These are phyloP conservation scores for Microcebus jonahi DNA, from an alignment of 2,113 vertebrate genomes.

Conservation along the genomic window DNA sequence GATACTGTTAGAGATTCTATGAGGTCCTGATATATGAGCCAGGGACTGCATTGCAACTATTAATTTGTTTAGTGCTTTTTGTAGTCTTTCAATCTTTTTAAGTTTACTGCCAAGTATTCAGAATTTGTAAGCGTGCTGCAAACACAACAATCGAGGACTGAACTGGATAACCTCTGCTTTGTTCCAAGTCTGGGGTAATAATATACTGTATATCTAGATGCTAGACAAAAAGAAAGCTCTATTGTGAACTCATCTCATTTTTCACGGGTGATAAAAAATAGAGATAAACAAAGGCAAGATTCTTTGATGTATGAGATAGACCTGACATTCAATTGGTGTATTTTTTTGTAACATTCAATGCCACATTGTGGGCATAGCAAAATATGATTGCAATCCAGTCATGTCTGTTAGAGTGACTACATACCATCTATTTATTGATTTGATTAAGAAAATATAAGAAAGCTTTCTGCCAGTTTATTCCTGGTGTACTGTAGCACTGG, in stretches of 20 bases:
- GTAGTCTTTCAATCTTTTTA: not conserved
- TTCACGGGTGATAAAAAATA: not conserved
- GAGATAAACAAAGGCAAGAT: not conserved
- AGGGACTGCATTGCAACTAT: not conserved
- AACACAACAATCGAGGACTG: not conserved
- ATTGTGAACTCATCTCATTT: not conserved
- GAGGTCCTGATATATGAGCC: not conserved
- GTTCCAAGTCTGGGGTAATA: not conserved
- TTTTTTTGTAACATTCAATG: not conserved
- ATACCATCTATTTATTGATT: not conserved
- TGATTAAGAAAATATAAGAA: not conserved
- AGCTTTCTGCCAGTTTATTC: not conserved
- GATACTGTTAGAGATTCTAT: not conserved
- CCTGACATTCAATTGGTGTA: not conserved
- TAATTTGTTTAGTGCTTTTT: not conserved
- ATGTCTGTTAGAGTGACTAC: not conserved
- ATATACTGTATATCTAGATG: not conserved
- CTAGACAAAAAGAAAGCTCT: not conserved
- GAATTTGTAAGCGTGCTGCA: not conserved
- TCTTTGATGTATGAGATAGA: not conserved
- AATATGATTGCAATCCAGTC: not conserved
- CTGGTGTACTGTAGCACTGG: not conserved
- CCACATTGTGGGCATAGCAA: not conserved
- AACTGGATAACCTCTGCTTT: not conserved
- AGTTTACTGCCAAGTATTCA: not conserved